Base-by-base conservation (phyloP, 35 echinoderm and acorn worm species). In the Acanthaster planci region DNA sequence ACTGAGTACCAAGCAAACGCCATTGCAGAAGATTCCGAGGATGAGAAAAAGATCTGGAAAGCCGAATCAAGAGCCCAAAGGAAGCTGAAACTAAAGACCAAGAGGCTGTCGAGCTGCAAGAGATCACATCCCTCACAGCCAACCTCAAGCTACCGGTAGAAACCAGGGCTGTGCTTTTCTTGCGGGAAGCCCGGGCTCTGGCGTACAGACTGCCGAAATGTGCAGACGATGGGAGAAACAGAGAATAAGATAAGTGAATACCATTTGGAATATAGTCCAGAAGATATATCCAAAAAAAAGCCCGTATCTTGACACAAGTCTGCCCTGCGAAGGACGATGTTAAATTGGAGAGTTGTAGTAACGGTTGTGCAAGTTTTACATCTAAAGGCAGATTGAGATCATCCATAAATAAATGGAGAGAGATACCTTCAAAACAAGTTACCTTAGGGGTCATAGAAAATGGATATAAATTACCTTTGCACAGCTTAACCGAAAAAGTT, bases 31-130 rank as follows among this genome's bases (percentile, higher is more conserved):
- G 56, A 68, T 38, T 38, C 37, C 37, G 83, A 85, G 17, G 60
- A 85, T 37, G 83, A 85, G 52, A 75, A 85, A 58, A 58, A 39
- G 29, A 57, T 40, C 10, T 60, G 38, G 38, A 84, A 60, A 21
- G 51, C 38, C 16, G 52, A 85, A 10, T 68, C 37, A 5, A 37
- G 38, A 31, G 84, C 39, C 7, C 58, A 36, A 23, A 32, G 39
- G 47, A 18, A 76, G 55, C 29, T 76, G n/a, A 86, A 68, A 47
- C 40, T 38, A 44, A 75, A 76, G 3, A 32, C 27, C 18, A 78
- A 47, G 32, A 35, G n/a, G 17, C 3, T 37, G 21, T 16, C 5
- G 7, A 47, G 26, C 40, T 36, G 35, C 8, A 12, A 23, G 21
- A 40, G 40, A 78, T 35, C n/a, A 32, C 31, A 1, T 22, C 60